Evolutionary conservation across 2,888 invertebrate genomes (phyloP), one percentile per base, ranked within the genome.

Genomic region (Parochlus steinenii): DNA sequence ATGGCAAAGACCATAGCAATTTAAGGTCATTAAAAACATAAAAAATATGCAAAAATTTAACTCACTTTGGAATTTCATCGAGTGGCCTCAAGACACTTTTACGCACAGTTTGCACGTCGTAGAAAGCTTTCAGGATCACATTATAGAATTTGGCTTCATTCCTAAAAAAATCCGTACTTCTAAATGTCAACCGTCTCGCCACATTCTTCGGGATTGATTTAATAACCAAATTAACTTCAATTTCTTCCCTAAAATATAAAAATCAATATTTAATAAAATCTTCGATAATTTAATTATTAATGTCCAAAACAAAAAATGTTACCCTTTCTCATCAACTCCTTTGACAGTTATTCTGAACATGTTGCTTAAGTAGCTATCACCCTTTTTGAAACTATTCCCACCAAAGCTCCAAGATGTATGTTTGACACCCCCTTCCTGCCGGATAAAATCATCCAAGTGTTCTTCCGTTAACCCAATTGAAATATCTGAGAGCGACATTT

Each of bases 111-210:
- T 37, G 36, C 18, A 37, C 30, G 6, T 37, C 36, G 2, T 12
- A 6, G n/a, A 30, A 31, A 5, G 24, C 24, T 14, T 65, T 64
- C 41, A 69, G 16, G 8, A 34, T 16, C 16, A 14, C 16, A 53
- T 58, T 55, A 50, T 79, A 80, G 49, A 79, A 78, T 33, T 58
- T 55, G 1, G 73, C 71, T 54, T 80, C 79, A 47, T 78, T 79
- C 40, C 59, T 58, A 46, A 79, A 80, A 50, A 78, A 79, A 31
- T 73, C 74, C 3, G 60, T 48, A 24, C 71, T 73, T 38, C 71
- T 62, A 44, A 66, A 79, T 0, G 78, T 69, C 18, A 71, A 68
- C 1, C 70, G 63, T 18, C 76, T 55, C 1, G 67, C 69, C 2
- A 67, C 40, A 46, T 69, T 75, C 33, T 62, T 64, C 0, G 78